Conservation (phyloP, 2,888 invertebrate species). For the Chymomyza amoena region DNA sequence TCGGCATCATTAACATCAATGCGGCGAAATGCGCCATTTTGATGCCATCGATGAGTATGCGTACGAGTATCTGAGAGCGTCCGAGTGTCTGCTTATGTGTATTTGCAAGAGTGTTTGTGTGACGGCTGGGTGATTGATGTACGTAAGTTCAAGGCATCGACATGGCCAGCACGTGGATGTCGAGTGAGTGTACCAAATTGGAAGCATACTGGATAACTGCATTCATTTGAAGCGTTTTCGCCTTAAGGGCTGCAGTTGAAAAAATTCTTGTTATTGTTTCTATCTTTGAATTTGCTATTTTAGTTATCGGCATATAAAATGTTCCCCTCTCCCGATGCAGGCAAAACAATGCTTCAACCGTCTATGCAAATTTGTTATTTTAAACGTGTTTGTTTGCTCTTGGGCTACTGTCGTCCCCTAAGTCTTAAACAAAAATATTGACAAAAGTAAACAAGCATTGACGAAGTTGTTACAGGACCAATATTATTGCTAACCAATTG, state of each 20-base stretch:
- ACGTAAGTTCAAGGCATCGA: conserved; percentile 36
- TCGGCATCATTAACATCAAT: conserved; percentile 67
- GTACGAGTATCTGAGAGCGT: not conserved
- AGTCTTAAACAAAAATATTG: conserved; percentile 61
- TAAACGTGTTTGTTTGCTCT: conserved; percentile 70
- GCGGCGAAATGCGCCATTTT: conserved; percentile 57
- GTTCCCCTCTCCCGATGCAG: not conserved
- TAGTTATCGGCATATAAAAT: conserved; percentile 35
- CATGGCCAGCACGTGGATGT: conserved; percentile 26
- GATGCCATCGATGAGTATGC: conserved; percentile 32
- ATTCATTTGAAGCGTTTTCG: not conserved
- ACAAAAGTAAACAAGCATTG: conserved; percentile 36
- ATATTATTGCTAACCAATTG: not conserved
- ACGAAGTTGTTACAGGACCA: conserved; percentile 15
- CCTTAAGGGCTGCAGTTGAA: not conserved
- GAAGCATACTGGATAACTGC: conserved; percentile 13
- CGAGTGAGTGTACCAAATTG: conserved; percentile 59
- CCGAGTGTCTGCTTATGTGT: conserved; percentile 11
- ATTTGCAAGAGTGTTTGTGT: conserved; percentile 22
- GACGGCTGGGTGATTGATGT: conserved; percentile 53
- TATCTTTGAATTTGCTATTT: conserved; percentile 48
- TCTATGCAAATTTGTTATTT: conserved; percentile 74
- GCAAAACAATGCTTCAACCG: not conserved
- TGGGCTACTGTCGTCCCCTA: conserved; percentile 8
- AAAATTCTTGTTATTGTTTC: conserved; percentile 13